A percentile compares a stretch with the other conserved stretches of the same genome.
Evolutionary conservation across 2,797 vertebrate species (phyloP).

Genomic region (Tauraco hartlaubi): DNA sequence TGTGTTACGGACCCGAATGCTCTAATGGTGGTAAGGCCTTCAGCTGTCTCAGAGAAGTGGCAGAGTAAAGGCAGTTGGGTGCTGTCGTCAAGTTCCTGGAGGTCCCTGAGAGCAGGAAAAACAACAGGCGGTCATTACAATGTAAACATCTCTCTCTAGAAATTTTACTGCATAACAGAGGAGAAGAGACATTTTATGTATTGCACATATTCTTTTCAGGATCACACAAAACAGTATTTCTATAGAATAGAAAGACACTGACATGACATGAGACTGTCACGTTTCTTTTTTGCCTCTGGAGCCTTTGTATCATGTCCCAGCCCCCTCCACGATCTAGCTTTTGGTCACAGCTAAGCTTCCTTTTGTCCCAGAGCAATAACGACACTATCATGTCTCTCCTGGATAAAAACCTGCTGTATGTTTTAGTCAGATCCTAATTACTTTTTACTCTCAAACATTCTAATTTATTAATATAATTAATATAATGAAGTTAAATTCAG

Average conservation of each 20-base stretch:
- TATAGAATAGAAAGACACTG: background rate
- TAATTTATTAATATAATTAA: background rate
- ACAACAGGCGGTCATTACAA: background rate
- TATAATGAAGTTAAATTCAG: background rate
- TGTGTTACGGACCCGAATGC: slow-evolving; percentile 87
- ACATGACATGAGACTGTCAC: background rate
- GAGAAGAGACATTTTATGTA: background rate
- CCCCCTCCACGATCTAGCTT: background rate
- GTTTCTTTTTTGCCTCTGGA: background rate
- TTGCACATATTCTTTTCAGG: background rate
- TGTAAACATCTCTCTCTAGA: background rate
- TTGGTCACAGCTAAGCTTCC: background rate
- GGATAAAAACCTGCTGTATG: background rate
- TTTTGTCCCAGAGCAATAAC: background rate
- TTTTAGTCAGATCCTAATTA: background rate
- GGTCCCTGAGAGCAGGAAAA: slow-evolving; percentile 83
- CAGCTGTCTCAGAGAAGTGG: slow-evolving; percentile 98
- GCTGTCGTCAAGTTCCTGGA: slow-evolving; percentile 97
- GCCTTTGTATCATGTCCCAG: background rate
- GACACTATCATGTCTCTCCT: background rate
- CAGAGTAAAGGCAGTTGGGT: slow-evolving; percentile 97
- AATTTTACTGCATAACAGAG: background rate
- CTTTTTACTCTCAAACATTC: background rate
- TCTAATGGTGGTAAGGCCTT: slow-evolving; percentile 97
- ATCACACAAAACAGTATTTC: background rate